Evolutionary conservation across 2,797 vertebrate genomes (phyloP).

Genomic region (Antennarius maculatus): DNA sequence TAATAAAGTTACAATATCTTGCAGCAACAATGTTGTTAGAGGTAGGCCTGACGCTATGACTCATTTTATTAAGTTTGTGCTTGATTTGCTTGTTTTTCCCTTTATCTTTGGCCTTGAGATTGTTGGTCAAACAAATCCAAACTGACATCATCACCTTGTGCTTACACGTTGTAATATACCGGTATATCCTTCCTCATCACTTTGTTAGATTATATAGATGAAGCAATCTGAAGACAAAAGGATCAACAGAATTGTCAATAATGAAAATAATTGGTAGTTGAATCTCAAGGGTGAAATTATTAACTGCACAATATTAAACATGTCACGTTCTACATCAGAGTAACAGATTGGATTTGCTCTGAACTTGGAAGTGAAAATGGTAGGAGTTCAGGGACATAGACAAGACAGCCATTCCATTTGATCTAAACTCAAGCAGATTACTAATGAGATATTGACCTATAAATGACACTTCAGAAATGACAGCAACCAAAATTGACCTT

Average conservation of each 20-base stretch:
- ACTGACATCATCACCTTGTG: background rate
- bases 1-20: background rate
- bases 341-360: constrained; percentile 17
- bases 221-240: background rate
- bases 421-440: constrained; percentile 62
- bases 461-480: constrained; percentile 75
- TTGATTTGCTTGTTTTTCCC: background rate
- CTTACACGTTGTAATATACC: background rate
- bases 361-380: constrained; percentile 33
- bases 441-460: constrained; percentile 78
- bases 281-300: background rate
- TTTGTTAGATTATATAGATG: background rate
- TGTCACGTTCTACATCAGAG: background rate
- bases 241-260: background rate
- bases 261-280: background rate
- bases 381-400: constrained; percentile 38
- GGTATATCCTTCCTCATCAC: background rate
- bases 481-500: constrained; percentile 75
- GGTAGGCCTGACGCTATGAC: background rate
- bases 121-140: no score
- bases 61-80: no score
- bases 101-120: background rate
- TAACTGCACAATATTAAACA: background rate
- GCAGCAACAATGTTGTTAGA: background rate
- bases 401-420: constrained; percentile 47